phyloP scores from a whole-genome alignment of 2,113 vertebrate species.

The Cygnus buccinator region DNA sequence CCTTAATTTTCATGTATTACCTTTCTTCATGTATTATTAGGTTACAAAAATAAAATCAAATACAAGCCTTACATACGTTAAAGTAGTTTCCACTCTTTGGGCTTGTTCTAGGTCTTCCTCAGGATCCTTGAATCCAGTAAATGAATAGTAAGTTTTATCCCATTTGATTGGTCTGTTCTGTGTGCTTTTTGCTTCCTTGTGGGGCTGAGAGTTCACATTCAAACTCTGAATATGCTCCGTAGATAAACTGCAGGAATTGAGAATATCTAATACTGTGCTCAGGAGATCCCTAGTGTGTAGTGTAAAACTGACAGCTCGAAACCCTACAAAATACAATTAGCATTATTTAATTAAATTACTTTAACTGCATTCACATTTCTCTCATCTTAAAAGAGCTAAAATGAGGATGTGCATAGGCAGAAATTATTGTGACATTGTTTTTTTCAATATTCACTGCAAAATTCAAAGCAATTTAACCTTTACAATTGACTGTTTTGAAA shows the following conservation, averaged over 20 bases:
- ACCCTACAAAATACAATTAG: constrained; percentile 81
- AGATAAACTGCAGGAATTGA: constrained; percentile 93
- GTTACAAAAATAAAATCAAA: background rate
- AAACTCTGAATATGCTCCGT: constrained; percentile 85
- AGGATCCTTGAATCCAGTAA: constrained; percentile 93
- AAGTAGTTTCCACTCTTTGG: constrained; percentile 83
- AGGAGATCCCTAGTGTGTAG: constrained; percentile 88
- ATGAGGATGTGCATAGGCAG: background rate
- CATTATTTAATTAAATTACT: background rate
- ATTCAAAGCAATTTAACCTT: background rate
- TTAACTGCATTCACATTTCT: background rate
- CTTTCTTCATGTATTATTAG: background rate
- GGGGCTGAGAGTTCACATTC: constrained; percentile 49
- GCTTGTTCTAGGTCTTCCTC: constrained; percentile 90
- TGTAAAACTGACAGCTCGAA: constrained; percentile 92
- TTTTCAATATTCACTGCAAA: background rate
- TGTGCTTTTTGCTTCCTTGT: constrained; percentile 40
- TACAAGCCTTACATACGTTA: constrained; percentile 80
- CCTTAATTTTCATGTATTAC: background rate
- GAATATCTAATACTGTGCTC: constrained; percentile 89
- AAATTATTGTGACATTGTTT: background rate
- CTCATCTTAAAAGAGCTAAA: background rate
- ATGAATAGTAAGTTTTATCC: constrained; percentile 93
- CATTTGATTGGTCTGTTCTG: constrained; percentile 91
- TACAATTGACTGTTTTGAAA: background rate